Conservation (phyloP, 2,797 vertebrate species). For the Threskiornis aethiopicus region DNA sequence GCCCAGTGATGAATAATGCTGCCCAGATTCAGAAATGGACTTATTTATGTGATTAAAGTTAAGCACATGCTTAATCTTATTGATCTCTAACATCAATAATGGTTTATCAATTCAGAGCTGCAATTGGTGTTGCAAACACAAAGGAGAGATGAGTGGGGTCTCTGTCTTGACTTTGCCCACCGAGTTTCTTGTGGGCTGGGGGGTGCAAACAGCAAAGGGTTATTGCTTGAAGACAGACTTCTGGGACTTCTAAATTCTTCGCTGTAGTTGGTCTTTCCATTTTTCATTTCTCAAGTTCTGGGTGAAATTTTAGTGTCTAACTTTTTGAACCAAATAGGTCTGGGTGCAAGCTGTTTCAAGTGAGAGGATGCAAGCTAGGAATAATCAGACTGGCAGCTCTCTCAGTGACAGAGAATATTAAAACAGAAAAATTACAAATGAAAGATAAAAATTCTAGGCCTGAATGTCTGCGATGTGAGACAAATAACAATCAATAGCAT, state of each 20-base stretch:
- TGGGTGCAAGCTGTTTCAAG: neutral
- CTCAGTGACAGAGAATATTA: neutral
- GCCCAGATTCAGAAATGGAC: slow-evolving; percentile 16
- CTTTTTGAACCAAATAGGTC: neutral
- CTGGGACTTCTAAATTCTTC: neutral
- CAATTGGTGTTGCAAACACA: neutral
- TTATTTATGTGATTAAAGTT: slow-evolving; percentile 60
- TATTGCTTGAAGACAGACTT: neutral
- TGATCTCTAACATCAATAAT: slow-evolving; percentile 40
- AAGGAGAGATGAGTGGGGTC: neutral
- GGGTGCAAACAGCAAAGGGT: neutral
- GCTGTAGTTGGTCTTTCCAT: neutral
- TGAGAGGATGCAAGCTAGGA: neutral
- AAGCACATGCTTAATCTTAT: slow-evolving; percentile 58
- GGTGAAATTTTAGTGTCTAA: neutral
- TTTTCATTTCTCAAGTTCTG: neutral
- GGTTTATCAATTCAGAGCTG: slow-evolving; percentile 35
- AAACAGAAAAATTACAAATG: slow-evolving; percentile 14
- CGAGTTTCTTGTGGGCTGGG: neutral
- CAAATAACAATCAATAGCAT: slow-evolving; percentile 28
- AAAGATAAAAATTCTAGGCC: slow-evolving; percentile 16
- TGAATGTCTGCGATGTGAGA: neutral
- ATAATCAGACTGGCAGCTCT: neutral
- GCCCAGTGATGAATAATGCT: slow-evolving; percentile 1
- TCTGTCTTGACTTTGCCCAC: neutral